phyloP scores from a whole-genome alignment of 2,797 vertebrate genomes.

The Scyliorhinus canicula region DNA sequence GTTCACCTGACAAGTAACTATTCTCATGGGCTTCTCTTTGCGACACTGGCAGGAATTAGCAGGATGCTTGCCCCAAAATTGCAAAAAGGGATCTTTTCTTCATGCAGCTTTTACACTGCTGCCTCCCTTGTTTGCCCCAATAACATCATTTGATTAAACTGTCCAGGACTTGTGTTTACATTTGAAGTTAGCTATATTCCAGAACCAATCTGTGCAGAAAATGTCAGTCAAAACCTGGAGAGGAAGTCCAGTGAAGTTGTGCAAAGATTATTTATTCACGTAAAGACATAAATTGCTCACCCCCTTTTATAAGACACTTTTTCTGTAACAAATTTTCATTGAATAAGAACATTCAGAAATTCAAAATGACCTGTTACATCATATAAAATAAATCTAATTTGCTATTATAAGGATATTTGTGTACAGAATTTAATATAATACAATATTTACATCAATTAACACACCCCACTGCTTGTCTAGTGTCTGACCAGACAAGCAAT shows the following conservation, averaged over 20 bases:
- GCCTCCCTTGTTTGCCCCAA: background rate
- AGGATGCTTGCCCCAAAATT: background rate
- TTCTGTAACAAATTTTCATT: conserved; percentile 55
- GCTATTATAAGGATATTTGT: conserved; percentile 46
- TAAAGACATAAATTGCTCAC: conserved; percentile 54
- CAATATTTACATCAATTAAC: conserved; percentile 48
- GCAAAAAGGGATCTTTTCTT: background rate
- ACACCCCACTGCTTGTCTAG: conserved; percentile 46
- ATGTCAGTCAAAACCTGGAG: background rate
- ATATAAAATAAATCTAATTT: conserved; percentile 56
- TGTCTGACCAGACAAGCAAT: conserved; percentile 52
- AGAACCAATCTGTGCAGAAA: background rate
- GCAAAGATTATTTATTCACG: conserved; percentile 46
- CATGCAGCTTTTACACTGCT: background rate
- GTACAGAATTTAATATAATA: conserved; percentile 46
- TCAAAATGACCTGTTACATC: conserved; percentile 52
- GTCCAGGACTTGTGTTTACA: background rate
- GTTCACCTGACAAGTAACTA: background rate
- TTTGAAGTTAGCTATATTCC: background rate
- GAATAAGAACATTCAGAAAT: conserved; percentile 57
- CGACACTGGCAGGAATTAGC: background rate
- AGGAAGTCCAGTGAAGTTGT: conserved; percentile 37
- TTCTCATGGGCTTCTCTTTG: background rate
- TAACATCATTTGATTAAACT: background rate
- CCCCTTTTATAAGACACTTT: conserved; percentile 52